Evolutionary conservation across 2,113 vertebrate genomes (phyloP), one percentile per base, ranked within the genome.

Genomic region (Cygnus buccinator): DNA sequence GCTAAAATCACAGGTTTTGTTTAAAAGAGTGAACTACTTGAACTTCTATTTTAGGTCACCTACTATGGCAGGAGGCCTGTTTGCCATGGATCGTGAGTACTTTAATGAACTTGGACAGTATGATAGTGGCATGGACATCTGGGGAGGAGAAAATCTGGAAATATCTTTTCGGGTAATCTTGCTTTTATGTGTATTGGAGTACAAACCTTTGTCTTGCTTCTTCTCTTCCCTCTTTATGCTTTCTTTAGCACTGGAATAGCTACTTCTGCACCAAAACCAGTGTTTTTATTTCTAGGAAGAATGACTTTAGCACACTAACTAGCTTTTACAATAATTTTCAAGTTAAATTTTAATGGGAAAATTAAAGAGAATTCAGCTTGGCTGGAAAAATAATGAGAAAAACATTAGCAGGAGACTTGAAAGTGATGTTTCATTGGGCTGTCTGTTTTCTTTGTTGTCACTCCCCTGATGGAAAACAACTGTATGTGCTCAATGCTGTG

Each of bases 91-190:
- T 94, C 98, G 99, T n/a, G 98, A 98, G 84, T 99, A 99, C 85
- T 99, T 99, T 50, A 98, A 97, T 4, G 99, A 99, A 37, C 98
- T 99, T 0, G 99, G 99, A 22, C 98, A 99, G 83, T 99, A 99
- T 4, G 99, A 99, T 67, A 98, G 98, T 1, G 99, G 99, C 93
- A 99, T 99, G 99, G 99, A 99, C 95, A 99, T 99, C 97, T 99
- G 99, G 99, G 99, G 99, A 73, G 99, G 99, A 67, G 99, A 99
- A 77, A 99, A 99, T 92, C 96, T 99, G 96, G 99, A 99, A 94
- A 99, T 99, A 94, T 99, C 99, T 54, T 99, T 99, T 94, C 98
- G 99, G 98, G 99, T 99, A 98, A 98, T 75, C 39, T 44, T 18
- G 7, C 37, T 80, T 87, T 88, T 79, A 18, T 65, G 43, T 76